Percentiles rank a stretch among this genome's conserved stretches.
Evolutionary conservation across 64 coral and sea anemone genomes (phyloP).

Genomic region (Hydrozoanthus tunicans): DNA sequence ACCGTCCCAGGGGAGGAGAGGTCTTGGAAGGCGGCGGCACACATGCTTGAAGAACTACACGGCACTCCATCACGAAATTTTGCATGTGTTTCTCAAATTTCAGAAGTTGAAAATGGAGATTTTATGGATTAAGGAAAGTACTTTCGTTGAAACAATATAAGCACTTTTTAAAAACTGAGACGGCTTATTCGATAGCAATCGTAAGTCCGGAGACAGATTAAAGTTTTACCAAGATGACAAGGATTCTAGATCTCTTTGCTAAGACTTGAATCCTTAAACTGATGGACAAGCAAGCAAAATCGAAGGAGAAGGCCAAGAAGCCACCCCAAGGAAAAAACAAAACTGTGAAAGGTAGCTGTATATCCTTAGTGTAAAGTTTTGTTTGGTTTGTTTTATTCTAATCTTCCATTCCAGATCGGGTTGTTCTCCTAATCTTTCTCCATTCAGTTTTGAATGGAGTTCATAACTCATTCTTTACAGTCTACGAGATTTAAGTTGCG

Average conservation of each 20-base stretch:
- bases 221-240: too few relatives aligned
- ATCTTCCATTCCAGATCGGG: not conserved
- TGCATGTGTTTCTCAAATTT: conserved; percentile 1
- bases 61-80: not conserved
- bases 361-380: not conserved
- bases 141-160: not conserved
- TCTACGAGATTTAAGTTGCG: not conserved
- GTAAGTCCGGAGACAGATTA: not conserved
- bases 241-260: not conserved
- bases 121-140: not conserved
- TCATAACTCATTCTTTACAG: too few relatives aligned
- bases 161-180: not conserved
- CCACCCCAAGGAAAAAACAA: conserved; percentile 25
- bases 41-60: conserved; percentile 29
- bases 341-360: conserved; percentile 29
- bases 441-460: too few relatives aligned
- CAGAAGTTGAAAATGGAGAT: not conserved
- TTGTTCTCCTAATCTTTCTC: not conserved
- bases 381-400: not conserved
- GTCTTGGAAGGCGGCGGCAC: not conserved
- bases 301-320: conserved; percentile 46
- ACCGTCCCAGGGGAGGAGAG: not conserved
- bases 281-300: conserved; percentile 53
- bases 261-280: conserved; percentile 6
- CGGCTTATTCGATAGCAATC: conserved; percentile 2